Evolutionary conservation across 2,888 invertebrate species (phyloP).

Genomic region (Mantis religiosa): DNA sequence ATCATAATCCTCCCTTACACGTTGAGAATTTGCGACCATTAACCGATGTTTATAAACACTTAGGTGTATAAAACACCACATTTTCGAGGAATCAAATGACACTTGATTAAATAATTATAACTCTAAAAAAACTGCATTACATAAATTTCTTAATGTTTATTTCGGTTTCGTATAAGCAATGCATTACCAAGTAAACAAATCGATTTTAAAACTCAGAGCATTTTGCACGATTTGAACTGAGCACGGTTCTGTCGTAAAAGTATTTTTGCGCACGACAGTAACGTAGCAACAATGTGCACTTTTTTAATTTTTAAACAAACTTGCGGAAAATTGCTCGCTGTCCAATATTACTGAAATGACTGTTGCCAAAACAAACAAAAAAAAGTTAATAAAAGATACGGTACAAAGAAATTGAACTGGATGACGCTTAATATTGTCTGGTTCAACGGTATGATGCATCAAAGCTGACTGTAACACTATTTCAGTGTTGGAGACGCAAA

Average conservation of each 20-base stretch:
- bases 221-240: not conserved
- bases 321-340: not conserved
- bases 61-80: too few relatives aligned
- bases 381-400: not conserved
- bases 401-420: not conserved
- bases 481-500: too few relatives aligned
- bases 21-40: too few relatives aligned
- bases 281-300: not conserved
- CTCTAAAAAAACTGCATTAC: too few relatives aligned
- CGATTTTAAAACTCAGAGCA: too few relatives aligned
- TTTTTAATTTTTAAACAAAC: not conserved
- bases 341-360: not conserved
- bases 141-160: too few relatives aligned
- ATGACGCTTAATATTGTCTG: not conserved
- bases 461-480: not conserved
- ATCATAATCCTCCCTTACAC: too few relatives aligned
- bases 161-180: too few relatives aligned
- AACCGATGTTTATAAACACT: too few relatives aligned
- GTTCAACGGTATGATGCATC: not conserved
- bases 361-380: not conserved
- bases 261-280: not conserved
- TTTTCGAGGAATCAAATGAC: too few relatives aligned
- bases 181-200: too few relatives aligned
- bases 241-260: not conserved
- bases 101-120: too few relatives aligned